Evolutionary conservation across 2,888 invertebrate species (phyloP).

Genomic region (Ormyrus pomaceus): DNA sequence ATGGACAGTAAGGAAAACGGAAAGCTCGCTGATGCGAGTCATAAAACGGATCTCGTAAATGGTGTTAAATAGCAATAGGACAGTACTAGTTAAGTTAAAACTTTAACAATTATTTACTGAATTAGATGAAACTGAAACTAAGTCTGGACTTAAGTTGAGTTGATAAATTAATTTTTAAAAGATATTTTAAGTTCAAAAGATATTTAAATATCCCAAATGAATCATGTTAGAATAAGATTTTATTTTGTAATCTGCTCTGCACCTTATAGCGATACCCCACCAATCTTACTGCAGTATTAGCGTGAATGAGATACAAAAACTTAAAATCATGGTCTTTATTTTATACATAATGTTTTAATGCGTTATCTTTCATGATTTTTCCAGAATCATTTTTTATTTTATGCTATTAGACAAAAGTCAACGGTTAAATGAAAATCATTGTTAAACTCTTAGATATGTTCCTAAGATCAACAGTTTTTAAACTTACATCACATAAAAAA

Average conservation of each 20-base stretch:
- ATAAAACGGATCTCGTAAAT: conserved; percentile 51
- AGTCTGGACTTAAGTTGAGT: conserved; percentile 41
- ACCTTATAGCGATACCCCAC: conserved; percentile 48
- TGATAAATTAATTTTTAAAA: conserved; percentile 33
- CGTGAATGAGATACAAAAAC: conserved; percentile 60
- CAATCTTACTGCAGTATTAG: conserved; percentile 57
- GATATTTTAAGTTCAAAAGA: conserved; percentile 5
- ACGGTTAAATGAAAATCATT: neutral
- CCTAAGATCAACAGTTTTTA: conserved; percentile 18
- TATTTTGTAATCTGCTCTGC: conserved; percentile 42
- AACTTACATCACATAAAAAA: conserved; percentile 30
- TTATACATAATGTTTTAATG: conserved; percentile 5
- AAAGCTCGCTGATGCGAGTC: conserved; percentile 27
- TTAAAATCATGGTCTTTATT: conserved; percentile 26
- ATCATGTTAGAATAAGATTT: conserved; percentile 43
- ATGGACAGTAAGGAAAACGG: conserved; percentile 40
- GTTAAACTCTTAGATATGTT: conserved; percentile 23
- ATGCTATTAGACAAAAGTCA: neutral
- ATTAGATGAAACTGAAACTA: conserved; percentile 40
- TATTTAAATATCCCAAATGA: conserved; percentile 2
- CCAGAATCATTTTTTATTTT: conserved; percentile 9
- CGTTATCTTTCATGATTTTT: conserved; percentile 19
- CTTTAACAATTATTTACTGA: conserved; percentile 38
- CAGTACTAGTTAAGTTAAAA: conserved; percentile 16
- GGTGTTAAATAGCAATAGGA: conserved; percentile 48